Conservation (phyloP, 2,113 vertebrate species). For the Trichechus manatus region DNA sequence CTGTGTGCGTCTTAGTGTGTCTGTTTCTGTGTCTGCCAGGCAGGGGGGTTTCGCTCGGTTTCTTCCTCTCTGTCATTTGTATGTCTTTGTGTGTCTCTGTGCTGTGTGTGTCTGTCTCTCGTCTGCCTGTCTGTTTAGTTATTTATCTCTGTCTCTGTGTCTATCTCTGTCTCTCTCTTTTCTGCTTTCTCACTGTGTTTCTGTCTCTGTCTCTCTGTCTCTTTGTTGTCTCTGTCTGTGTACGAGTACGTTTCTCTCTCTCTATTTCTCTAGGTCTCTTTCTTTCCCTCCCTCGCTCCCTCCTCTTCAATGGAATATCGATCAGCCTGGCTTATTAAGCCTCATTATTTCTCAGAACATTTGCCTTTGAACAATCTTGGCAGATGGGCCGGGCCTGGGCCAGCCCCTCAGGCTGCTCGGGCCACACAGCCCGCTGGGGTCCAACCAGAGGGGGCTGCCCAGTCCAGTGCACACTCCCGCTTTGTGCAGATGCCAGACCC, state of each 20-base stretch:
- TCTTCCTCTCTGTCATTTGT: not conserved
- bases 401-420: not conserved
- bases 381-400: constrained; percentile 53
- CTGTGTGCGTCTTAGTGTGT: not conserved
- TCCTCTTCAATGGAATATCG: constrained; percentile 73
- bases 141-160: not conserved
- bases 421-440: not conserved
- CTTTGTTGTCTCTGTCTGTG: not conserved
- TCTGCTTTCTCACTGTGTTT: not conserved
- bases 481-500: not conserved
- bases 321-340: constrained; percentile 82
- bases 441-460: not conserved
- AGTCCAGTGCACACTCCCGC: not conserved
- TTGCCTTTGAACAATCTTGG: constrained; percentile 79
- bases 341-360: constrained; percentile 82
- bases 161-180: not conserved
- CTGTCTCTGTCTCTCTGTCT: not conserved
- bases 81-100: not conserved
- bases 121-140: not conserved
- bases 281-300: not conserved
- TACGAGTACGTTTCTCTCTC: not conserved
- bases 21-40: not conserved
- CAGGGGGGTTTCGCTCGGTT: not conserved
- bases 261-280: not conserved
- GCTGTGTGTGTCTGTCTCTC: not conserved